Evolutionary conservation across 2,888 invertebrate genomes (phyloP), one percentile per base, ranked within the genome.

Genomic region (Nineta flava): DNA sequence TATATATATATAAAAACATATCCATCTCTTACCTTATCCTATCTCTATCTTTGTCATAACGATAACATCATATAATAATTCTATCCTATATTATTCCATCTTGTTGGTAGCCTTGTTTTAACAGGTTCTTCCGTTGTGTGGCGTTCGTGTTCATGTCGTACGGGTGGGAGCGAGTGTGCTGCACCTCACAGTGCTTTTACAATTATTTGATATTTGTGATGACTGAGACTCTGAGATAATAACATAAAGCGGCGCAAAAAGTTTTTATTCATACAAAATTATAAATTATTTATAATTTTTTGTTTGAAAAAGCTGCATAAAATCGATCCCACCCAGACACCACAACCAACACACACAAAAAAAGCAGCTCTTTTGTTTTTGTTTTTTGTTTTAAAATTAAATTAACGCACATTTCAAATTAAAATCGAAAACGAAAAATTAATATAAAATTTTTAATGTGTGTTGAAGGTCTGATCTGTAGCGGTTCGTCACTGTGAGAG

Each of bases 401-500:
- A 12, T 17, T 7, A 38, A 38, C 38, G 38, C 43, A 43, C 26
- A 19, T 26, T 44, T 19, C 26, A 44, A 19, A 19, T 13, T 43
- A 43, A 43, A 43, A 5, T 26, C 12, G 10, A 44, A 44, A 44
- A 44, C 15, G 15, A 44, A 44, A 21, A 44, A 44, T 52, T 50
- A 53, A 51, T 42, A 50, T 55, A 26, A 67, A 68, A 61, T 69
- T 72, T 69, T 68, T 68, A 68, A 69, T 73, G 72, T 74, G 71
- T 74, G 67, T 68, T 58, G 67, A 74, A 75, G 75, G 75, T 75
- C 73, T 72, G 71, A 69, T 67, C 26, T 26, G 26, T 65, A 61
- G 60, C 62, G 63, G 59, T 61, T 51, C 51, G 53, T 53, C 53
- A 46, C 53, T 46, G 46, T 50, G 46, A 47, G 49, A 51, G 64